These are phyloP conservation scores for Acanthornis magna DNA, from an alignment of 2,797 vertebrate species.

Conservation along the genomic window DNA sequence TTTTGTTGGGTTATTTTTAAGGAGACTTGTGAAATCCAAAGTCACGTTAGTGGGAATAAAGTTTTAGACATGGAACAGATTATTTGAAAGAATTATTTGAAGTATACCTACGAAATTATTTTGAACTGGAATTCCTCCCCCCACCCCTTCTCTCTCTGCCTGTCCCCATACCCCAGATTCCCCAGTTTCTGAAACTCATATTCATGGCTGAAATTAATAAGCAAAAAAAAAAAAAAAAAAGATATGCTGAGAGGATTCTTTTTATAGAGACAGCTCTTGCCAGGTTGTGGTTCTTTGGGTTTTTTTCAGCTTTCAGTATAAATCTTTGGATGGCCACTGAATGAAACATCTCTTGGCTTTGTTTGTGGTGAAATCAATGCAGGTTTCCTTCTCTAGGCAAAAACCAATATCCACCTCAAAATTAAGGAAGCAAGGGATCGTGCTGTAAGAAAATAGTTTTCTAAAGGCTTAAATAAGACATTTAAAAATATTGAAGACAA, in stretches of 20 bases:
- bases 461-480: not conserved
- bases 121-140: not conserved
- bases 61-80: not conserved
- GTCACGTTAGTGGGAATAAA: not conserved
- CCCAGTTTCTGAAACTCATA: not conserved
- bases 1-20: not conserved
- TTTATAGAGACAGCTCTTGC: not conserved
- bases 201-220: not conserved
- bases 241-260: not conserved
- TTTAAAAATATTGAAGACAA: not conserved
- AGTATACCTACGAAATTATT: not conserved
- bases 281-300: not conserved
- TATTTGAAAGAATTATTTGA: not conserved
- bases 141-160: not conserved
- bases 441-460: not conserved
- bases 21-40: not conserved
- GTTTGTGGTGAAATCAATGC: not conserved
- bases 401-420: not conserved
- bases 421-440: not conserved
- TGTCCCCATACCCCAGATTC: not conserved
- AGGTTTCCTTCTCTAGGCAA: not conserved
- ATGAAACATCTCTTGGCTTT: conserved; percentile 17
- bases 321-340: not conserved
- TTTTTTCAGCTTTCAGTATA: not conserved
- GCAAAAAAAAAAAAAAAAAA: too few species aligned